Evolutionary conservation across 2,888 invertebrate species (phyloP), one percentile per base, ranked within the genome.

Genomic region (Rhaphigaster nebulosa): DNA sequence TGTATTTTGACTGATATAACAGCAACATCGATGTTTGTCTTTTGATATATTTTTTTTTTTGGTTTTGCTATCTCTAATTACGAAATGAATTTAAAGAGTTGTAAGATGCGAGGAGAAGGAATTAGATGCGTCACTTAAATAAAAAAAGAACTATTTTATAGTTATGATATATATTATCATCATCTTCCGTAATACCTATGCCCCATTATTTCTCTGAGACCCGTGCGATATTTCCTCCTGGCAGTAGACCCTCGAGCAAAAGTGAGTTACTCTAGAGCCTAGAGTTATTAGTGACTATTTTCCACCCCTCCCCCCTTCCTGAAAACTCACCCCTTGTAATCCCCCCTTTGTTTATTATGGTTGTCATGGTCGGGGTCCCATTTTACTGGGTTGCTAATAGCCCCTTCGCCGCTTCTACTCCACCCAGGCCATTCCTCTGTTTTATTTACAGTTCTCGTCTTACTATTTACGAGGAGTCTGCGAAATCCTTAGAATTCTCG

Each of bases 301-400:
- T 41, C 80, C 45, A 26, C 5, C 41, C 80, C 80, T n/a, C 80
- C 45, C 38, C 10, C 29, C 65, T n/a, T 15, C n/a, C 65, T 6
- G 18, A 41, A 34, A 45, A 34, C 45, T 23, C 80, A 45, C 18
- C 80, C 80, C 80, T n/a, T 45, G 80, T 84, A 84, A 38, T 84
- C 80, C 15, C 41, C 80, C 80, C 80, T 84, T 84, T 84, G 80
- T 84, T 84, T 84, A 84, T 84, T 84, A 45, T 45, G 41, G 80
- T 84, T 84, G 80, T 84, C 80, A 84, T 84, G 80, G 80, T 45
- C 15, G 26, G 80, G 45, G 26, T 23, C 80, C 45, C 80, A 45
- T 45, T 84, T n/a, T 12, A 45, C 26, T 12, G 80, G 80, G 8
- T n/a, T n/a, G 13, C 80, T 84, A 84, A 84, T 84, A 84, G 80